Evolutionary conservation across 2,113 vertebrate genomes (phyloP).

Genomic region (Reinhardtius hippoglossoides): DNA sequence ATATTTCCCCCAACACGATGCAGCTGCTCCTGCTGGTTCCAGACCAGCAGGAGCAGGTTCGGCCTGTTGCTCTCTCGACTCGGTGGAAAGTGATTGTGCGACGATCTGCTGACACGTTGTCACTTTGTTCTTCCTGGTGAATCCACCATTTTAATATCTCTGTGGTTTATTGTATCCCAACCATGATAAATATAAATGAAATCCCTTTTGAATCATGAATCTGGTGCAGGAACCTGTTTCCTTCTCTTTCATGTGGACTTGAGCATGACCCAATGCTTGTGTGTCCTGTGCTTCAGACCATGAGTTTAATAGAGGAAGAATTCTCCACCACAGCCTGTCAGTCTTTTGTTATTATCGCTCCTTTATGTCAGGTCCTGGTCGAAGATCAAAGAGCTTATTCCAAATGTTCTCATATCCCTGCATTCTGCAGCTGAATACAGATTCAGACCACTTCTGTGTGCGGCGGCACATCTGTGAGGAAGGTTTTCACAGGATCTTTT

Average conservation of each 20-base stretch:
- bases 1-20: too few species aligned
- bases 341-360: not conserved
- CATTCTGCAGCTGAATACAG: not conserved
- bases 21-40: too few species aligned
- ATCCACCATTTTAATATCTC: too few species aligned
- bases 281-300: not conserved
- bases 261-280: not conserved
- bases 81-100: too few species aligned
- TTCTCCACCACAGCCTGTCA: not conserved
- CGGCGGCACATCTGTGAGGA: not conserved
- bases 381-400: not conserved
- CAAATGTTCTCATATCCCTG: not conserved
- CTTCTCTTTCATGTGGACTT: not conserved
- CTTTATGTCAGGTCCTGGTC: not conserved
- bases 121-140: too few species aligned
- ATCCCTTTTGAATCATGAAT: too few species aligned
- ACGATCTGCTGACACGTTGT: too few species aligned
- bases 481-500: not conserved
- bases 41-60: too few species aligned
- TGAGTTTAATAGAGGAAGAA: not conserved
- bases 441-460: not conserved
- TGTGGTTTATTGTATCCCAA: too few species aligned
- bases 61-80: too few species aligned
- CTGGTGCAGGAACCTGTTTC: too few species aligned
- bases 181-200: too few species aligned